These are phyloP conservation scores for Embiotoca jacksoni DNA, from an alignment of 2,113 vertebrate species.

Conservation along the genomic window DNA sequence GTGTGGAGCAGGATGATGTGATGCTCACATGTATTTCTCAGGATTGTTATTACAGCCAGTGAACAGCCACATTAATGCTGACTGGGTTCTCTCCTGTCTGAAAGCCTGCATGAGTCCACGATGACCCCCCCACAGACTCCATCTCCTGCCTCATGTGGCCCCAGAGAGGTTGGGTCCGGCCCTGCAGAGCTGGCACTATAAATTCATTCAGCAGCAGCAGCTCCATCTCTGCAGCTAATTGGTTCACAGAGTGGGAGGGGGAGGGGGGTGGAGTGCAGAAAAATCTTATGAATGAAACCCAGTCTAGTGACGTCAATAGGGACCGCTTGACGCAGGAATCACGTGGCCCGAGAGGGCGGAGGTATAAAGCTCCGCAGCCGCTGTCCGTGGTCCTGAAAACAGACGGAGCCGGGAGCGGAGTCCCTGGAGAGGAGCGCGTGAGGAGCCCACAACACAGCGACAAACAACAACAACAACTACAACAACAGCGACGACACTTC, in stretches of 20 bases:
- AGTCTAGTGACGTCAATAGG: conserved; percentile 76
- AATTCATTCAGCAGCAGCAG: conserved; percentile 56
- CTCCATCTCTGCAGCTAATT: conserved; percentile 56
- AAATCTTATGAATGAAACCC: conserved; percentile 75
- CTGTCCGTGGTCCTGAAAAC: conserved; percentile 62
- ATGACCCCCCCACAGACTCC: too few species aligned
- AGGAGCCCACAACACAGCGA: background rate
- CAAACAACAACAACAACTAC: background rate
- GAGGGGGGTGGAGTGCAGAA: background rate
- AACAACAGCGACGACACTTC: background rate
- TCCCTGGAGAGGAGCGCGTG: conserved; percentile 7
- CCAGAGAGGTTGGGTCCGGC: background rate
- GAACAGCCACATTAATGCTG: too few species aligned
- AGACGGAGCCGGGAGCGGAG: conserved; percentile 12
- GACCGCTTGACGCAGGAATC: conserved; percentile 71
- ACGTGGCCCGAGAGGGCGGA: conserved; percentile 57
- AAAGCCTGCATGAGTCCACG: too few species aligned
- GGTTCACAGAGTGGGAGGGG: background rate
- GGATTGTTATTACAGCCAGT: too few species aligned
- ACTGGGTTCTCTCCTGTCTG: too few species aligned
- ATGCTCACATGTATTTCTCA: too few species aligned
- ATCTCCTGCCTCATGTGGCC: too few species aligned
- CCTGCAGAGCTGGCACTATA: background rate
- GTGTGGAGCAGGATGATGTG: too few species aligned
- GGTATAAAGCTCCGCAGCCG: conserved; percentile 46